Evolutionary conservation across 2,113 vertebrate species (phyloP).

Genomic region (Gorsachius goisagi): DNA sequence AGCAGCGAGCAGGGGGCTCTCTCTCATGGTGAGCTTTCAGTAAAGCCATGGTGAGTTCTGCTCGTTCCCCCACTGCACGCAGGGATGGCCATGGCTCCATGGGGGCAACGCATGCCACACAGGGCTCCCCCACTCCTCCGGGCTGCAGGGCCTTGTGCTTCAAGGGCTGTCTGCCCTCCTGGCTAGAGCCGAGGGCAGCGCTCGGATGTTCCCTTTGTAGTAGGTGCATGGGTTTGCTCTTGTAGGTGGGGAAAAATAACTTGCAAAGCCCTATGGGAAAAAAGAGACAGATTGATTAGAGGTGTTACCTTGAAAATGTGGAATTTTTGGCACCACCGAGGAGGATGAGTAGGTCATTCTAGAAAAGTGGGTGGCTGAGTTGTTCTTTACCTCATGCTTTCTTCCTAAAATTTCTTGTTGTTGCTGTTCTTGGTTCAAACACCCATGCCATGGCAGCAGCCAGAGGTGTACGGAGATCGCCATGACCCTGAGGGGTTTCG

Average conservation of each 20-base stretch:
- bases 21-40: background rate
- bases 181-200: background rate
- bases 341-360: background rate
- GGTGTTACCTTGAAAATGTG: background rate
- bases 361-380: background rate
- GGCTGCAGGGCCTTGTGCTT: rapidly evolving
- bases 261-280: background rate
- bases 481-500: background rate
- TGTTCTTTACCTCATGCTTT: rapidly evolving
- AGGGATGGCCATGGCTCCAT: rapidly evolving
- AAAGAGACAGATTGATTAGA: background rate
- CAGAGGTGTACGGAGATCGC: rapidly evolving
- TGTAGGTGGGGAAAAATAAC: background rate
- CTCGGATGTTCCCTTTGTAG: background rate
- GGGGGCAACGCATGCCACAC: rapidly evolving
- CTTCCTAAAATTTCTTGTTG: background rate
- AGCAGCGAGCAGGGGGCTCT: background rate
- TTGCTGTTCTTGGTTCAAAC: background rate
- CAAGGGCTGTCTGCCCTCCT: background rate
- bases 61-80: rapidly evolving
- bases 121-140: background rate
- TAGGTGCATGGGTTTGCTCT: background rate
- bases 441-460: background rate
- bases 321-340: background rate
- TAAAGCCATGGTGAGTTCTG: background rate